Conservation (phyloP, 2,797 vertebrate species). For the Coregonus suidteri region DNA sequence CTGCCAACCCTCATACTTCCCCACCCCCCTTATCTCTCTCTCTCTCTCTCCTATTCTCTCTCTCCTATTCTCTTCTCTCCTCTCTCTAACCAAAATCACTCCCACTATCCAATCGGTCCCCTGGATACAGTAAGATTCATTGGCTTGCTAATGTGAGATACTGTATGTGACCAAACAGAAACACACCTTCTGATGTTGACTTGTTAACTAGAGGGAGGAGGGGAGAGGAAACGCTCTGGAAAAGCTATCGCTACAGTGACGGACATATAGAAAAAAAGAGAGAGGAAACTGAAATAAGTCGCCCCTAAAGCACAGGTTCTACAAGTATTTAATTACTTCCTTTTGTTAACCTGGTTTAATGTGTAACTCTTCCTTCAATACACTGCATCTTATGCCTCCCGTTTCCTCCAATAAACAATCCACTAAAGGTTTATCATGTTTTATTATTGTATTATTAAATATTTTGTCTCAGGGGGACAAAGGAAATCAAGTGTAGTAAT, state of each 20-base stretch:
- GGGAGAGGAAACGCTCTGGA: background rate
- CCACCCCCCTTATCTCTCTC: background rate
- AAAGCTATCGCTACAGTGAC: background rate
- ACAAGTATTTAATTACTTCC: background rate
- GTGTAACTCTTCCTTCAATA: background rate
- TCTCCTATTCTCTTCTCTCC: background rate
- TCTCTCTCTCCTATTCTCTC: too few species aligned
- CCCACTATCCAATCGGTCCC: conserved; percentile 11
- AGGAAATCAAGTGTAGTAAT: conserved; percentile 56
- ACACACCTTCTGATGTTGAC: conserved; percentile 24
- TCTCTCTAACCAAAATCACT: conserved; percentile 29
- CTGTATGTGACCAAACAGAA: conserved; percentile 19
- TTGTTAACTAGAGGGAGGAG: conserved; percentile 34
- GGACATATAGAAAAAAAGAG: background rate
- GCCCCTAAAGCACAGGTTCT: background rate
- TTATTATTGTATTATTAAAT: conserved; percentile 70
- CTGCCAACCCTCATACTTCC: background rate
- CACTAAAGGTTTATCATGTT: conserved; percentile 69
- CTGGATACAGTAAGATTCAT: conserved; percentile 36
- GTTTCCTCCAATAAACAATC: conserved; percentile 70
- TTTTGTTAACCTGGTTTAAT: conserved; percentile 64
- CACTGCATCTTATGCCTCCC: conserved; percentile 40
- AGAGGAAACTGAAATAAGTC: too few species aligned
- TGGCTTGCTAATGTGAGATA: conserved; percentile 33
- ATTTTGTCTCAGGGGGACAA: conserved; percentile 28